A percentile compares a stretch with the other conserved stretches of the same genome.
Evolutionary conservation across 2,113 vertebrate species (phyloP).

Genomic region (Anarhynchus alexandrinus): DNA sequence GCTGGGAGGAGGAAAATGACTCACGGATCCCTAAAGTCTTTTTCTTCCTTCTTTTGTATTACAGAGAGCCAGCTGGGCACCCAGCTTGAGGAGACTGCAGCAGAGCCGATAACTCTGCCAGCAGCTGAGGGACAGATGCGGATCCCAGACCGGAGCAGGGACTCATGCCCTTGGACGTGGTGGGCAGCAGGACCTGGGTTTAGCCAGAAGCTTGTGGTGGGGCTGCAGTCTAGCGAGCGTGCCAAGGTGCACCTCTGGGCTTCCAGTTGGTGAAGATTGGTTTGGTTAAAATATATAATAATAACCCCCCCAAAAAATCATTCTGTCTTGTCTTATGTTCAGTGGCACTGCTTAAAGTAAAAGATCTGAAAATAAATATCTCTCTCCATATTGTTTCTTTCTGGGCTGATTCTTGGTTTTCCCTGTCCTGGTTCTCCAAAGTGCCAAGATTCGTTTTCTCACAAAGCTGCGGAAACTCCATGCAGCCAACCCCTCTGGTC

Average conservation of each 20-base stretch:
- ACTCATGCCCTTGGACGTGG: not conserved
- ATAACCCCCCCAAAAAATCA: not conserved
- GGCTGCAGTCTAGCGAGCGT: rapidly evolving
- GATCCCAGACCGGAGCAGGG: not conserved
- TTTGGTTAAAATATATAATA: not conserved
- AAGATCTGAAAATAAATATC: not conserved
- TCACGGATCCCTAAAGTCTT: not conserved
- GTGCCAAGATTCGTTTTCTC: not conserved
- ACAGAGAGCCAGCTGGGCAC: not conserved
- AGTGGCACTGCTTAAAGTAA: not conserved
- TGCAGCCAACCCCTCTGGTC: not conserved
- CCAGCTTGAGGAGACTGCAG: not conserved
- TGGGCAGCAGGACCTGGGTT: not conserved
- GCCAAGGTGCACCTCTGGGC: not conserved
- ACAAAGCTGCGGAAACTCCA: not conserved
- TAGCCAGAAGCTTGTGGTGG: not conserved
- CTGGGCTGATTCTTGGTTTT: not conserved
- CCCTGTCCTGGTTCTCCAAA: not conserved
- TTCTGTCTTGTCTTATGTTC: not conserved
- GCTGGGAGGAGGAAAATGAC: conserved; percentile 1
- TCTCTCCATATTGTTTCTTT: not conserved
- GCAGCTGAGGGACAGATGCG: not conserved
- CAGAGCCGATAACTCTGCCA: not conserved
- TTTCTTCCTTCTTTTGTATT: conserved; percentile 47
- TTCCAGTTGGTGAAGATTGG: rapidly evolving